Evolutionary conservation across 1,140 invertebrate species (phyloP).

Genomic region (Thaumetopoea pityocampa): DNA sequence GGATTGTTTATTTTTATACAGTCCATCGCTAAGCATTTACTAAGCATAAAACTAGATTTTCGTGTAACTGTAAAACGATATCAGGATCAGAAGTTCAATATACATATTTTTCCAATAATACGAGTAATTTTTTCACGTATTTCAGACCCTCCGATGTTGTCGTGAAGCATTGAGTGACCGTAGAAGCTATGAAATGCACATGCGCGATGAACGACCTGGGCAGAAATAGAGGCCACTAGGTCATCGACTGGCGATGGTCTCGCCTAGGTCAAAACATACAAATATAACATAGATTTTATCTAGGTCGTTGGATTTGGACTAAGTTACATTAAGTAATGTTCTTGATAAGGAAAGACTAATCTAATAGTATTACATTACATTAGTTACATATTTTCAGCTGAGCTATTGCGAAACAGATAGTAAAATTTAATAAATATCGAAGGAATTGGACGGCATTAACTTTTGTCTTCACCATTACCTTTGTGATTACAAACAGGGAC

Average conservation of each 20-base stretch:
- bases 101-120: slow-evolving; percentile 2
- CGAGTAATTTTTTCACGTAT: not conserved
- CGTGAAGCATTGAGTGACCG: slow-evolving; percentile 25
- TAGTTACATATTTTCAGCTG: no score
- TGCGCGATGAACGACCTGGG: slow-evolving; percentile 32
- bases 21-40: slow-evolving; percentile 3
- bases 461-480: no score
- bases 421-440: no score
- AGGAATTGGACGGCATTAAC: no score
- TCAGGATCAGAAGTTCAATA: not conserved
- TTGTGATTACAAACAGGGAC: no score
- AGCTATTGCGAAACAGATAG: no score
- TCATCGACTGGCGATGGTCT: slow-evolving; percentile 52
- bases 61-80: not conserved
- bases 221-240: slow-evolving; percentile 53
- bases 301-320: slow-evolving; percentile 46
- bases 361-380: no score
- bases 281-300: slow-evolving; percentile 41
- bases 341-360: no score
- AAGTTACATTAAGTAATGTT: slow-evolving; percentile 14
- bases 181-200: slow-evolving; percentile 47
- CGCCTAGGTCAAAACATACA: slow-evolving; percentile 49
- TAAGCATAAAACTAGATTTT: not conserved
- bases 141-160: slow-evolving; percentile 13
- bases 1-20: slow-evolving; percentile 10